A percentile compares a stretch with the other conserved stretches of the same genome.
Conservation (phyloP, 2,113 vertebrate genomes). For the Poecile atricapillus region DNA sequence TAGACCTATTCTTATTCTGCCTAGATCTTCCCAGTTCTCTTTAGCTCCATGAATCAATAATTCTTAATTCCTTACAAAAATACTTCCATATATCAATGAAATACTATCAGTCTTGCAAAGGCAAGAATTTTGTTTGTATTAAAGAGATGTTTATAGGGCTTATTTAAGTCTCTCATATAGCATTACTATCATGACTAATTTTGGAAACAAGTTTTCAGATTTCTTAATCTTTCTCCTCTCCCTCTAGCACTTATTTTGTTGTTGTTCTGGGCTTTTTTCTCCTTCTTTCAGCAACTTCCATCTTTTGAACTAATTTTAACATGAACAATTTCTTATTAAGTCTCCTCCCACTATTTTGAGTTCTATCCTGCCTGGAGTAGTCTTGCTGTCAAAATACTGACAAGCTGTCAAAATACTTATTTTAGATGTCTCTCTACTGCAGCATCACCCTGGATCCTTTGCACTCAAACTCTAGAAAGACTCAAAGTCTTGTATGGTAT, state of each 20-base stretch:
- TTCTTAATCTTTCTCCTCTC: not conserved
- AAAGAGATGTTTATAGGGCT: not conserved
- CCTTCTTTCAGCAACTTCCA: not conserved
- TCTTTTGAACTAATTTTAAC: not conserved
- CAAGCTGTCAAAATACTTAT: not conserved
- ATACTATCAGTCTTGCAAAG: not conserved
- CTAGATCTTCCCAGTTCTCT: not conserved
- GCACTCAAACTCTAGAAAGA: not conserved
- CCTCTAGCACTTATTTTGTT: not conserved
- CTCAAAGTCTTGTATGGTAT: not conserved
- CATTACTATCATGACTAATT: not conserved
- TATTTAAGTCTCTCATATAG: not conserved
- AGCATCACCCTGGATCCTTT: not conserved
- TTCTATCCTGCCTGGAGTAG: not conserved
- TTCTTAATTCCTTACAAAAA: not conserved
- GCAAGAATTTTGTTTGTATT: not conserved
- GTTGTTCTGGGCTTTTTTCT: not conserved
- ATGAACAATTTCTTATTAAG: not conserved
- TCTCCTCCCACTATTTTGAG: not conserved
- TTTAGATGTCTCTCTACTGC: not conserved
- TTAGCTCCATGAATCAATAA: not conserved
- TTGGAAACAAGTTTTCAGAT: not conserved
- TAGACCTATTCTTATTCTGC: not conserved
- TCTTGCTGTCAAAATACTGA: not conserved
- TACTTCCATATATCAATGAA: not conserved